Percentiles rank a stretch among this genome's conserved stretches.
Evolutionary conservation across 2,888 invertebrate species (phyloP).

Genomic region (Cephus nigrinus): DNA sequence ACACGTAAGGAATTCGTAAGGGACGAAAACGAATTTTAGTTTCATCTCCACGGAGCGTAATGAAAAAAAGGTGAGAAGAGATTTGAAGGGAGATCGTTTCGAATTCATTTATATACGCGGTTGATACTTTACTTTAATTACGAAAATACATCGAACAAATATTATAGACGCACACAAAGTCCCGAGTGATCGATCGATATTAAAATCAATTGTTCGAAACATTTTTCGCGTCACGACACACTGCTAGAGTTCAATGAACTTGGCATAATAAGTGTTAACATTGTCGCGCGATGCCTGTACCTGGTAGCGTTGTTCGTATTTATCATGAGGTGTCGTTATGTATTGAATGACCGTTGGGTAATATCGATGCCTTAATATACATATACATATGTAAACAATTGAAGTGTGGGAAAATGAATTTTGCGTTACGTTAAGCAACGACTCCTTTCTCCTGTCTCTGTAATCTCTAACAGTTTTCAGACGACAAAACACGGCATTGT

Average conservation of each 20-base stretch:
- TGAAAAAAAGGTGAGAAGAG: neutral
- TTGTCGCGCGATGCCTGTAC: neutral
- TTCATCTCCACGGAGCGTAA: neutral
- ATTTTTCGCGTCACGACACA: neutral
- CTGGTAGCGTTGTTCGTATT: neutral
- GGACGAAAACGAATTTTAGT: neutral
- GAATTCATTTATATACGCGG: neutral
- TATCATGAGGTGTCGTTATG: no score
- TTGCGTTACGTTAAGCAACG: neutral
- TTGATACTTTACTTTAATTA: neutral
- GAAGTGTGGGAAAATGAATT: neutral
- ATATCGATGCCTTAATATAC: no score
- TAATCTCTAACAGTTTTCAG: slow-evolving; percentile 70
- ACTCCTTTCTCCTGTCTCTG: slow-evolving; percentile 54
- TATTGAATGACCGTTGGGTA: no score
- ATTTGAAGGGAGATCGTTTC: neutral
- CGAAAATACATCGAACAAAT: neutral
- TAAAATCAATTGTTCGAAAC: neutral
- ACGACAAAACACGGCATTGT: slow-evolving; percentile 91
- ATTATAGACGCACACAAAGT: neutral
- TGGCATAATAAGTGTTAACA: neutral
- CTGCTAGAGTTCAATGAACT: neutral
- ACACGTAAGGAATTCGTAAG: neutral
- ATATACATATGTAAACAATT: neutral
- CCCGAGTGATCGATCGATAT: neutral